Evolutionary conservation across 2,797 vertebrate species (phyloP), one percentile per base, ranked within the genome.

Genomic region (Erpetoichthys calabaricus): DNA sequence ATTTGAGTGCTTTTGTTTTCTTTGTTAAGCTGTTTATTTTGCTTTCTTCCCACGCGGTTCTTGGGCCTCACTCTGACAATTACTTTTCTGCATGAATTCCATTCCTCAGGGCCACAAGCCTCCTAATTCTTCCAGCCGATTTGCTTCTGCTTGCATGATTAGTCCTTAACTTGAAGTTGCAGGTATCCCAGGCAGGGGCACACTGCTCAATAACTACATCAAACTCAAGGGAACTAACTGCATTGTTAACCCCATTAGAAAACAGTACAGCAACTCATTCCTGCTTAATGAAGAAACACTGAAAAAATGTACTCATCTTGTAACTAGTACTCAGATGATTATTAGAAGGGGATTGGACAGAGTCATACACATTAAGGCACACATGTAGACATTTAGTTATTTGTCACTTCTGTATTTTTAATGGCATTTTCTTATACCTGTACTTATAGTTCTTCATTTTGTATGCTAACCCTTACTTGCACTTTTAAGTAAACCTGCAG

Each of bases 11-110:
- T 75, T 83, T 85, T 83, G 75, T 83, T 80, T 78, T 80, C 80
- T 83, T 83, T 83, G 79, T 83, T 69, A 73, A 75, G 72, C 77
- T 83, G 79, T 86, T 83, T 83, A 75, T 81, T 80, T 83, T 80
- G 70, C 77, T 81, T 78, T 76, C 80, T 84, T 85, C 85, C 79
- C 77, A 78, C 67, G 70, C 69, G 66, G 74, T 75, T 81, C 72
- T 66, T 71, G 72, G 69, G 75, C 75, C 70, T 75, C 56, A 2
- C 70, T 77, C 72, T 75, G 72, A 80, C 72, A 73, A 70, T 64
- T 76, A 67, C 73, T 82, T 79, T 82, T 84, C 79, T 79, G 73
- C 81, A 80, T 85, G 79, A 83, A 82, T 84, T 77, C 67, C 79
- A 82, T 83, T 83, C 81, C 76, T 82, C 44, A 4, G 70, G 75